These are phyloP conservation scores for Amphiura filiformis DNA, from an alignment of 35 echinoderm and acorn worm species.

Conservation along the genomic window DNA sequence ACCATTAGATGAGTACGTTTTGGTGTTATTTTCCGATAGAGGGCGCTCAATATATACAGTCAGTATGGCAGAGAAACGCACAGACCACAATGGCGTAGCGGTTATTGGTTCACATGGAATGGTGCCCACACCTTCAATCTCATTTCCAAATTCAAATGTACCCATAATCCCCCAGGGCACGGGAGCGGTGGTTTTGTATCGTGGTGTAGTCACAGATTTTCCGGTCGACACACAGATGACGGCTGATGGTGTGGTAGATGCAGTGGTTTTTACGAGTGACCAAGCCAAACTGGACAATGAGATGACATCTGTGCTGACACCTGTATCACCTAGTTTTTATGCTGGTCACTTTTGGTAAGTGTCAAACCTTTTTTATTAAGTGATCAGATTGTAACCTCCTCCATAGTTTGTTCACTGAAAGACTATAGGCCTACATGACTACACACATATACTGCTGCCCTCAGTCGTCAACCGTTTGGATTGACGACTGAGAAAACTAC, in stretches of 20 bases:
- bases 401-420: too few relatives aligned
- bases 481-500: too few relatives aligned
- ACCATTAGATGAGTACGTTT: slow-evolving; percentile 34
- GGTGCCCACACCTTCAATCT: slow-evolving; percentile 18
- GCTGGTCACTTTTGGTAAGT: slow-evolving; percentile 55
- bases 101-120: slow-evolving; percentile 48
- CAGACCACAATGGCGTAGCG: slow-evolving; percentile 33
- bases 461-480: too few relatives aligned
- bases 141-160: not conserved
- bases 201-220: slow-evolving; percentile 28
- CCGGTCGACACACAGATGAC: slow-evolving; percentile 31
- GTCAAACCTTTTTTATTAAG: too few relatives aligned
- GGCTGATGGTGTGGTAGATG: slow-evolving; percentile 46
- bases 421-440: too few relatives aligned
- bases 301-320: slow-evolving; percentile 19
- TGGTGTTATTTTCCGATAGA: slow-evolving; percentile 36
- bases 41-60: not conserved
- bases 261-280: slow-evolving; percentile 59
- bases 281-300: not conserved
- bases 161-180: not conserved
- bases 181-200: slow-evolving; percentile 60
- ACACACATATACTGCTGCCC: too few relatives aligned
- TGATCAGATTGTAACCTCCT: too few relatives aligned
- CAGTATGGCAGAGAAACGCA: not conserved
- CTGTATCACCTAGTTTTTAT: not conserved